phyloP scores from a whole-genome alignment of 2,888 invertebrate genomes.

The Deilephila elpenor region DNA sequence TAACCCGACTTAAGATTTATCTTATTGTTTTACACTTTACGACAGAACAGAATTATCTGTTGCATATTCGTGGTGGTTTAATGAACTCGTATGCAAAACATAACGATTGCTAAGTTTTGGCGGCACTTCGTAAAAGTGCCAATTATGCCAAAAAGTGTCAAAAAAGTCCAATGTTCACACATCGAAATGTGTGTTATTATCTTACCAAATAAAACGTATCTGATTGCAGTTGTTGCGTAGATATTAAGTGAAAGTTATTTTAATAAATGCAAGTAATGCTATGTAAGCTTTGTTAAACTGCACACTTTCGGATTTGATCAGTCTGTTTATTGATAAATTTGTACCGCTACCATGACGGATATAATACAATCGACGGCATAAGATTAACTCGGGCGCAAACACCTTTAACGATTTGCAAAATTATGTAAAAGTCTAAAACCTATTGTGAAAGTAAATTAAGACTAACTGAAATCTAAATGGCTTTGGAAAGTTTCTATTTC shows the following conservation, averaged over 20 bases:
- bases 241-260: constrained; percentile 17
- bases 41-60: no score
- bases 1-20: background rate
- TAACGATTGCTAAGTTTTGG: no score
- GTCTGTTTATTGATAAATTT: constrained; percentile 21
- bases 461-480: background rate
- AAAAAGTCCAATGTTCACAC: no score
- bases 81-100: no score
- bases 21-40: no score
- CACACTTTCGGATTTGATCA: constrained; percentile 23
- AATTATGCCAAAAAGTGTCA: no score
- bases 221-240: constrained; percentile 16
- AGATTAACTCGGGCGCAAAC: background rate
- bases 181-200: background rate
- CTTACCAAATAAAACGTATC: background rate
- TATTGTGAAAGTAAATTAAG: background rate
- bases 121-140: no score
- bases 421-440: background rate
- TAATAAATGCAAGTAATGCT: constrained; percentile 26
- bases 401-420: background rate
- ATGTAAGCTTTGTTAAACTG: constrained; percentile 20
- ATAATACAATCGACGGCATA: background rate
- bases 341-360: constrained; percentile 2
- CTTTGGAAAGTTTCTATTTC: background rate
- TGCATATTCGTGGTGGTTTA: no score